Base-by-base conservation (phyloP, 1,140 invertebrate genomes). In the Diprion similis region DNA sequence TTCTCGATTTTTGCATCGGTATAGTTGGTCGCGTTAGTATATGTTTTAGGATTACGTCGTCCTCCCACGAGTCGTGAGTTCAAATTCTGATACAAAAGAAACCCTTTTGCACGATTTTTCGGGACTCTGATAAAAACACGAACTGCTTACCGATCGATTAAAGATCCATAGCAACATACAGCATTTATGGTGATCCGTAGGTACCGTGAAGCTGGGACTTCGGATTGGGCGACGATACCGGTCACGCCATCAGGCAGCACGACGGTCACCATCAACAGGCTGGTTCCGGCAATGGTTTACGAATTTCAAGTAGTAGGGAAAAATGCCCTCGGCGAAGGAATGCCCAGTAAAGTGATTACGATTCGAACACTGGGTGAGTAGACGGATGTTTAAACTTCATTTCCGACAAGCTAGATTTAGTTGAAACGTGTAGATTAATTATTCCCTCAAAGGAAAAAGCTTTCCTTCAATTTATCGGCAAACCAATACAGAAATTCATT, bases 291-390 rank as follows among this genome's bases (percentile, higher is more conserved):
- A 70, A 97, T 96, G 8, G 93, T 94, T 37, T 99, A 99, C 88
- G 97, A 99, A 87, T 99, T 99, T 89, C 96, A 98, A 90, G 96
- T 99, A 66, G 92, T 98, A 77, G 96, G 97, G 47, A 95, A 97
- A 82, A 99, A 99, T 86, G 92, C 94, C 6, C 91, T 98, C 46
- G 97, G 97, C 66, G 96, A 98, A 83, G 97, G 97, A 71, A 95
- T 98, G 93, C 94, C 96, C 90, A 98, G 97, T 88, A 95, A 97
- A 87, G 92, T 96, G 59, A 94, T 98, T 80, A 95, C 93, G 45
- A 94, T 97, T 72, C 92, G 92, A 85, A 99, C 97, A 51, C 91
- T 96, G 83, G 96, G 97, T 98, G 92, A 92, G 90, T 87, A 72
- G 74, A 47, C 72, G n/a, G 19, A 47, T 59, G 24, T n/a, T 24